These are phyloP conservation scores for Dysdera silvatica DNA, from an alignment of 1,140 invertebrate genomes.

Conservation along the genomic window DNA sequence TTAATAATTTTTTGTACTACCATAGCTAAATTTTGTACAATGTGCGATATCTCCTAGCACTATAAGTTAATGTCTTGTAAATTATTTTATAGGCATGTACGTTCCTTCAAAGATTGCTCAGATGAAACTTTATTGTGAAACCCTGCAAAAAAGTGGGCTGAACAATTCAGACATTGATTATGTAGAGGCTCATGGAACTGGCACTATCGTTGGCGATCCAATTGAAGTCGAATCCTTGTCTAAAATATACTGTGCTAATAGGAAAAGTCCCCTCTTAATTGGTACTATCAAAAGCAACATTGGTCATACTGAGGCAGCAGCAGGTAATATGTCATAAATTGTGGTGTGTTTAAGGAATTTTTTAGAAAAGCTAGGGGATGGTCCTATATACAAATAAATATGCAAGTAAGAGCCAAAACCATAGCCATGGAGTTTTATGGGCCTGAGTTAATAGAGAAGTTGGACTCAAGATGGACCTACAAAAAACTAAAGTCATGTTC, in stretches of 20 bases:
- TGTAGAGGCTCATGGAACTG: constrained; percentile 93
- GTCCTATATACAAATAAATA: not conserved
- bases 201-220: constrained; percentile 61
- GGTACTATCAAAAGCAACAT: constrained; percentile 90
- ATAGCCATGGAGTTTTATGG: too few relatives aligned
- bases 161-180: constrained; percentile 50
- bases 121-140: not conserved
- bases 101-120: constrained; percentile 9
- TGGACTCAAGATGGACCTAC: too few relatives aligned
- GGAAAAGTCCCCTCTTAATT: constrained; percentile 59
- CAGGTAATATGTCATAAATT: constrained; percentile 8
- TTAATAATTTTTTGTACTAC: too few relatives aligned
- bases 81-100: constrained; percentile 6
- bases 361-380: too few relatives aligned
- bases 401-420: too few relatives aligned
- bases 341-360: not conserved
- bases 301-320: constrained; percentile 70
- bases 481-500: too few relatives aligned
- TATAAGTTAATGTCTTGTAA: too few relatives aligned
- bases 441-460: too few relatives aligned
- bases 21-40: too few relatives aligned
- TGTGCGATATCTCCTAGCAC: not conserved
- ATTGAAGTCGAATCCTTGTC: constrained; percentile 61
- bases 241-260: not conserved
- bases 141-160: not conserved